These are phyloP conservation scores for Quiscalus mexicanus DNA, from an alignment of 2,113 vertebrate genomes.

Conservation along the genomic window DNA sequence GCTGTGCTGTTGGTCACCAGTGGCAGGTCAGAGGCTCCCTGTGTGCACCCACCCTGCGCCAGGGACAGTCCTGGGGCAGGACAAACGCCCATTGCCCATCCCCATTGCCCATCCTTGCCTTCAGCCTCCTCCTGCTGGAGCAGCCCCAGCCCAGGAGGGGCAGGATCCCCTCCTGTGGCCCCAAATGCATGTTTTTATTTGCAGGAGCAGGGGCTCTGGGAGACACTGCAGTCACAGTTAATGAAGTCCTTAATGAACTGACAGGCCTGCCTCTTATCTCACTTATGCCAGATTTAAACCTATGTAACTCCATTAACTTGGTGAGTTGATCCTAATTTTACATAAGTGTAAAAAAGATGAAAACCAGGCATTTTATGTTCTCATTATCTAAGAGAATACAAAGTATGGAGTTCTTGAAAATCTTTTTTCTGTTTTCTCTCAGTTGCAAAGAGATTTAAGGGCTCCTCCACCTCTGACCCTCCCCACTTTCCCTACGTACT, in stretches of 20 bases:
- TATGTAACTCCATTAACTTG: constrained; percentile 64
- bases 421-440: constrained; percentile 19
- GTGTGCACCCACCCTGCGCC: not conserved
- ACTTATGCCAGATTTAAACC: constrained; percentile 60
- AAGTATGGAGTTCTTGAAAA: constrained; percentile 9
- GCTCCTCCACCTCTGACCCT: constrained; percentile 19
- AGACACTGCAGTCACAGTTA: constrained; percentile 41
- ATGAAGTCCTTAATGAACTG: constrained; percentile 61
- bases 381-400: constrained; percentile 24
- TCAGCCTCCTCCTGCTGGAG: not conserved
- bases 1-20: not conserved
- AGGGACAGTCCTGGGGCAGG: not conserved
- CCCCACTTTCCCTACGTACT: not conserved
- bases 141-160: not conserved
- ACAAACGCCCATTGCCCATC: fast-evolving
- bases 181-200: constrained; percentile 13
- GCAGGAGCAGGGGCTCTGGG: not conserved
- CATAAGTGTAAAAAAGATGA: constrained; percentile 64
- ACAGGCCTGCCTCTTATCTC: constrained; percentile 56
- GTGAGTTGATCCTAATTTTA: constrained; percentile 62
- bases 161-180: not conserved
- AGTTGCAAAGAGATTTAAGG: not conserved
- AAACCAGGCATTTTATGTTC: constrained; percentile 47
- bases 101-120: not conserved
- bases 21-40: not conserved